A percentile compares a stretch with the other conserved stretches of the same genome.
phyloP scores from a whole-genome alignment of 2,113 vertebrate genomes.

The Phalacrocorax carbo region DNA sequence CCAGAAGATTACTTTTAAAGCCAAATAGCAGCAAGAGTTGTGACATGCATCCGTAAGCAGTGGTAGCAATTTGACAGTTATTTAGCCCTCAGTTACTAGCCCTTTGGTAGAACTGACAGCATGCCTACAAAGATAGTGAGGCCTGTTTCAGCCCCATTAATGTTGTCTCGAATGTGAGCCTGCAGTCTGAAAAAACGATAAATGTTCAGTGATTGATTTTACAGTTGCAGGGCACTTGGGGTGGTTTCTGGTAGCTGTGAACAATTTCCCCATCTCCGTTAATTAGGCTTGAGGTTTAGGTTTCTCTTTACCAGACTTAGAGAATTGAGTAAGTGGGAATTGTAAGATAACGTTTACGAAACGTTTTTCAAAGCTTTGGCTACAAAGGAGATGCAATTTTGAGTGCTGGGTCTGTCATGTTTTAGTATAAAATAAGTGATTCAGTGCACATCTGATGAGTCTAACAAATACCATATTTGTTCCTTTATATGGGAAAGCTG shows the following conservation, averaged over 20 bases:
- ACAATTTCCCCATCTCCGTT: not conserved
- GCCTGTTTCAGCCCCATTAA: conserved; percentile 73
- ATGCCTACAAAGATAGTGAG: conserved; percentile 56
- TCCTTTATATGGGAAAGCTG: not conserved
- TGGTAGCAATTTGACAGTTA: conserved; percentile 71
- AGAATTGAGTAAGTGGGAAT: not conserved
- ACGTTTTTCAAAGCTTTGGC: not conserved
- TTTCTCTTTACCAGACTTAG: not conserved
- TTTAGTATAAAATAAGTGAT: not conserved
- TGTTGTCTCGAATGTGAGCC: conserved; percentile 70
- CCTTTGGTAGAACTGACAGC: conserved; percentile 75
- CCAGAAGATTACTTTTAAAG: conserved; percentile 65
- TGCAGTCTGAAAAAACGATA: conserved; percentile 74
- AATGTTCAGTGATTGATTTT: conserved; percentile 83
- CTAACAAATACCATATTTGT: not conserved
- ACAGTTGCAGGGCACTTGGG: conserved; percentile 60
- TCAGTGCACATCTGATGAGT: not conserved
- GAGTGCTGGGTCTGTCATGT: not conserved
- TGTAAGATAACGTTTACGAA: not conserved
- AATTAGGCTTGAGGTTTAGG: conserved; percentile 12
- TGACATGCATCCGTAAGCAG: conserved; percentile 70
- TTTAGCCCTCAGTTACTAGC: conserved; percentile 68
- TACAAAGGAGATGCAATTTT: not conserved
- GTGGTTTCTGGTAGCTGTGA: conserved; percentile 49
- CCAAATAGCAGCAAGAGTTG: conserved; percentile 53